These are phyloP conservation scores for Ahaetulla prasina DNA, from an alignment of 2,113 vertebrate species.

Conservation along the genomic window DNA sequence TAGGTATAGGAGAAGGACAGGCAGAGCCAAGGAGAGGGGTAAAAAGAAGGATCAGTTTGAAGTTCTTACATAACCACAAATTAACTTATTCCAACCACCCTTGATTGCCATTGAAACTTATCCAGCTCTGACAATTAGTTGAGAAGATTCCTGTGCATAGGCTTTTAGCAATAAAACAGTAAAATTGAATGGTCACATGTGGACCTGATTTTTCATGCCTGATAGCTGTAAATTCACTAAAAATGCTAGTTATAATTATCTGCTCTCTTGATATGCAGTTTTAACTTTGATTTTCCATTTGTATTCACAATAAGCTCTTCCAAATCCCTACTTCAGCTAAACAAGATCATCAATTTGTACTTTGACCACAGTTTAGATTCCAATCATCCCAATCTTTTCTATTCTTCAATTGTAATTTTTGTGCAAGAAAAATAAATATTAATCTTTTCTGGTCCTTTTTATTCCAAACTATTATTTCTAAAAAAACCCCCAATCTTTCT, in stretches of 20 bases:
- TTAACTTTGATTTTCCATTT: background rate
- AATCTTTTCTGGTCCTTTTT: background rate
- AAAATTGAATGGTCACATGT: background rate
- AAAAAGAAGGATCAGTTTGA: background rate
- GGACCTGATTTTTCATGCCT: background rate
- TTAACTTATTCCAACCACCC: background rate
- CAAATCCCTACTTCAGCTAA: background rate
- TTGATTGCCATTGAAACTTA: background rate
- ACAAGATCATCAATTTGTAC: background rate
- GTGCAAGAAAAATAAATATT: background rate
- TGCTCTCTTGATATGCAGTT: background rate
- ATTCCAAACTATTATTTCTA: background rate
- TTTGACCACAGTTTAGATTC: background rate
- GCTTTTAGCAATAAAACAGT: background rate
- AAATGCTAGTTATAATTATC: background rate
- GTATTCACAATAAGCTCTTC: background rate
- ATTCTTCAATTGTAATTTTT: background rate
- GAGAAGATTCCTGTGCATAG: background rate
- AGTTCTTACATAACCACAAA: background rate
- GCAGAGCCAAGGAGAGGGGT: background rate
- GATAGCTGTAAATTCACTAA: background rate
- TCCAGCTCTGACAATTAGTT: background rate
- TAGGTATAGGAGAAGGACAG: background rate
- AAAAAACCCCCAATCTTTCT: background rate
- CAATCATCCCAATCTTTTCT: background rate